Evolutionary conservation across 2,888 invertebrate genomes (phyloP).

Genomic region (Micoletzkya japonica): DNA sequence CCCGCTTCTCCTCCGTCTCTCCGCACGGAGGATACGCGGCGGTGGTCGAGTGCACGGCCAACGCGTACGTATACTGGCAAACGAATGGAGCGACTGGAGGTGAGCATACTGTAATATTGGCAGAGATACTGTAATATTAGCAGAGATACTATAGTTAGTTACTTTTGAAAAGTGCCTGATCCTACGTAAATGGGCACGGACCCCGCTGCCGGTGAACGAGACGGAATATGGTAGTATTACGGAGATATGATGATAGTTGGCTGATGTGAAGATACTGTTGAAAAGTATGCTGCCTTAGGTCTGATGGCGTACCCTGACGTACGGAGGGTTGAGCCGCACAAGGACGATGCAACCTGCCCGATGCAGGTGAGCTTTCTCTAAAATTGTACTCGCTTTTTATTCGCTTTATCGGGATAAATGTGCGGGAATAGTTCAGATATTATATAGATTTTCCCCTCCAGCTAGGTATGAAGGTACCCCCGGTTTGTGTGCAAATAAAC

Average conservation of each 20-base stretch:
- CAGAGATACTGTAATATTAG: not conserved
- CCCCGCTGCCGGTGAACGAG: not conserved
- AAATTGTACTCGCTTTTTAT: too few species aligned
- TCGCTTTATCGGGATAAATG: too few species aligned
- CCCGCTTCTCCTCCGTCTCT: conserved; percentile 3
- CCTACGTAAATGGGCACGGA: too few species aligned
- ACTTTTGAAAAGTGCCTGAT: too few species aligned
- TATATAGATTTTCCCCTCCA: too few species aligned
- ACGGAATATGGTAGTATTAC: not conserved
- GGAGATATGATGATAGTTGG: too few species aligned
- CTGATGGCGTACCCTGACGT: conserved; percentile 9
- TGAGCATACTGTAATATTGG: not conserved
- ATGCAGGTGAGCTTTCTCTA: conserved; percentile 13
- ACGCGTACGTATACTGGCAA: conserved; percentile 28
- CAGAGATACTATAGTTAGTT: too few species aligned
- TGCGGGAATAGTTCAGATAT: too few species aligned
- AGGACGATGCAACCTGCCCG: not conserved
- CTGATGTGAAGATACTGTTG: not conserved
- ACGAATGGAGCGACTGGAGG: not conserved
- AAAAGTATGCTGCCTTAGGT: not conserved
- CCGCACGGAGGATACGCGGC: conserved; percentile 26
- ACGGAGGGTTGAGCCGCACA: not conserved
- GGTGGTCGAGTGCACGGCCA: not conserved
- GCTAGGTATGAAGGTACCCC: too few species aligned
- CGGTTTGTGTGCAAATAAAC: too few species aligned